Evolutionary conservation across 2,113 vertebrate genomes (phyloP), one percentile per base, ranked within the genome.

Genomic region (Raja brachyura): DNA sequence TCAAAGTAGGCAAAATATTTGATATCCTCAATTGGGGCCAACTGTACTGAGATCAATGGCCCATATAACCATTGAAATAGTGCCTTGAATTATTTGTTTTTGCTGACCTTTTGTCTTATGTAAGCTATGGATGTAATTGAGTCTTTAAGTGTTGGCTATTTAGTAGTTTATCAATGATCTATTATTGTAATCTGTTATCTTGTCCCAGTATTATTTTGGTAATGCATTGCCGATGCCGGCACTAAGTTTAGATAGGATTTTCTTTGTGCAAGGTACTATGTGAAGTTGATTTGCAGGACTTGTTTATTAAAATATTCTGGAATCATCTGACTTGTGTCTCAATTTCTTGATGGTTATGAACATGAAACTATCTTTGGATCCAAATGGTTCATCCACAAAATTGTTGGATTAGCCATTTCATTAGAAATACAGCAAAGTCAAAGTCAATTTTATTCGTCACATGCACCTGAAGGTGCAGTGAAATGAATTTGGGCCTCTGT

Each of bases 31-130:
- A 90, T 66, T 66, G 28, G 59, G 10, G 11, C 61, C 61, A 90
- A 90, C n/a, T 90, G 3, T 66, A 90, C 16, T 14, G 7, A 22
- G 31, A 22, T 90, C 18, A 20, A 92, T 92, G 22, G 14, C 22
- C 68, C 66, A 73, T n/a, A 31, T 61, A n/a, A 4, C 56, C 5
- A 14, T 63, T 28, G 22, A 92, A 18, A 54, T 39, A 25, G 68
- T 92, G 88, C 90, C 90, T 92, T 92, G 39, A 92, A 92, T 48
- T 90, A 4, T 66, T 90, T 90, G 88, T 63, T 70, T 33, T 66
- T 66, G n/a, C 56, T 90, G 85, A 90, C n/a, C 85, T 68, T 28
- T 11, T 28, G 10, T 25, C 90, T 70, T 92, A 33, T 25, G 9
- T 33, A 31, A 66, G 28, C 68, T 68, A 28, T 13, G 73, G 66